Conservation (phyloP, 2,888 invertebrate species). For the Drosophila eohydei region DNA sequence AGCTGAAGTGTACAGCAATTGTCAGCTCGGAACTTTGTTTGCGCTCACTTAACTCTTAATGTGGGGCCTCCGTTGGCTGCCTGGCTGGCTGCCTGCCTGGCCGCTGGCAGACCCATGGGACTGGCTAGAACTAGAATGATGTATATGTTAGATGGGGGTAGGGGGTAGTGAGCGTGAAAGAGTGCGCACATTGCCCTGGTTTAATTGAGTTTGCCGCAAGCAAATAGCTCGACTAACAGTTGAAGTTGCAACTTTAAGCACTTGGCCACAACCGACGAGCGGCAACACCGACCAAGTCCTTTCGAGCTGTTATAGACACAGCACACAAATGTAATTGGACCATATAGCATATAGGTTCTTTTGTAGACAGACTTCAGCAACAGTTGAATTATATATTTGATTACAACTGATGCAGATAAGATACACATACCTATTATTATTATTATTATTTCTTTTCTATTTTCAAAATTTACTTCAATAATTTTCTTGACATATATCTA, state of each 20-base stretch:
- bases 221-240: constrained; percentile 58
- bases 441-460: too few relatives aligned
- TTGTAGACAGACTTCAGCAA: background rate
- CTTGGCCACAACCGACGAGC: constrained; percentile 37
- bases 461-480: too few relatives aligned
- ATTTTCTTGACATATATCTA: background rate
- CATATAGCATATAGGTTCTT: background rate
- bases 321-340: background rate
- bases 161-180: background rate
- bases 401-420: background rate
- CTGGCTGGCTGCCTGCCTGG: constrained; percentile 21
- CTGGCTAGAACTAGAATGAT: constrained; percentile 12
- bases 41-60: constrained; percentile 48
- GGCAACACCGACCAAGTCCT: constrained; percentile 32
- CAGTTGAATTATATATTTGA: background rate
- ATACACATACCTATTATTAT: background rate
- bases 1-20: constrained; percentile 28
- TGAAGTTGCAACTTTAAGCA: constrained; percentile 60
- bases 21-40: constrained; percentile 44
- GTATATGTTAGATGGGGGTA: background rate
- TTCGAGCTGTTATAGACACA: constrained; percentile 6
- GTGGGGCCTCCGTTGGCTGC: constrained; percentile 12
- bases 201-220: constrained; percentile 62
- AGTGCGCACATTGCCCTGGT: constrained; percentile 33
- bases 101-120: constrained; percentile 26